A percentile compares a stretch with the other conserved stretches of the same genome.
These are phyloP conservation scores for Plagiodera versicolora DNA, from an alignment of 2,888 invertebrate species.

Conservation along the genomic window DNA sequence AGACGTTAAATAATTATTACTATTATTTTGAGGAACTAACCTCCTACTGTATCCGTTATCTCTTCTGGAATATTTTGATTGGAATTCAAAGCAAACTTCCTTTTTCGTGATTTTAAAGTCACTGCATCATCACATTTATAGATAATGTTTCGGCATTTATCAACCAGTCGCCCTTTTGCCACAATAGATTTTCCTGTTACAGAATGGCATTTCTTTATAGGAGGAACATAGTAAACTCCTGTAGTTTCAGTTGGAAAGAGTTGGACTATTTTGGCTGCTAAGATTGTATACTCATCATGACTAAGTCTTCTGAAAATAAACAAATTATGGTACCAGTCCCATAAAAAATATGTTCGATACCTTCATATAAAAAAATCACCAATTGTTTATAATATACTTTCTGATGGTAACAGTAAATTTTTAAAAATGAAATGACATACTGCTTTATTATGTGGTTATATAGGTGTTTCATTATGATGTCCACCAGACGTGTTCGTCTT, in stretches of 20 bases:
- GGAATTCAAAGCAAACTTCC: not conserved
- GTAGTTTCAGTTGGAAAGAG: slow-evolving; percentile 8
- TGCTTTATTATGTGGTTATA: slow-evolving; percentile 8
- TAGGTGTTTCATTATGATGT: slow-evolving; percentile 7
- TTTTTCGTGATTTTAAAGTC: slow-evolving; percentile 3
- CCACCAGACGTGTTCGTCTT: slow-evolving; percentile 5
- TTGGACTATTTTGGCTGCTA: slow-evolving; percentile 4
- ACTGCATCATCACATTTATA: slow-evolving; percentile 8
- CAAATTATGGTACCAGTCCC: not conserved
- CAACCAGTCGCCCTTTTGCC: slow-evolving; percentile 7
- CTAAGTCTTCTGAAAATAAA: slow-evolving; percentile 7
- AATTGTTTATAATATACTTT: not conserved
- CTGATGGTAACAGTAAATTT: not conserved
- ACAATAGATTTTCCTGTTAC: slow-evolving; percentile 6
- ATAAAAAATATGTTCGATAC: not conserved
- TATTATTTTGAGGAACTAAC: slow-evolving; percentile 2
- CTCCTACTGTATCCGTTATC: not conserved
- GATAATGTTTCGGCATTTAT: slow-evolving; percentile 8
- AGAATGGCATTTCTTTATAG: not conserved
- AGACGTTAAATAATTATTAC: too few species aligned
- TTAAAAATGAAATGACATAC: not conserved
- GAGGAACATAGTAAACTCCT: not conserved
- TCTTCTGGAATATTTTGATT: not conserved
- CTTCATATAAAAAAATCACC: not conserved
- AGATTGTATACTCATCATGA: slow-evolving; percentile 6